These are phyloP conservation scores for Gallinago stenura DNA, from an alignment of 2,797 vertebrate genomes.

Conservation along the genomic window DNA sequence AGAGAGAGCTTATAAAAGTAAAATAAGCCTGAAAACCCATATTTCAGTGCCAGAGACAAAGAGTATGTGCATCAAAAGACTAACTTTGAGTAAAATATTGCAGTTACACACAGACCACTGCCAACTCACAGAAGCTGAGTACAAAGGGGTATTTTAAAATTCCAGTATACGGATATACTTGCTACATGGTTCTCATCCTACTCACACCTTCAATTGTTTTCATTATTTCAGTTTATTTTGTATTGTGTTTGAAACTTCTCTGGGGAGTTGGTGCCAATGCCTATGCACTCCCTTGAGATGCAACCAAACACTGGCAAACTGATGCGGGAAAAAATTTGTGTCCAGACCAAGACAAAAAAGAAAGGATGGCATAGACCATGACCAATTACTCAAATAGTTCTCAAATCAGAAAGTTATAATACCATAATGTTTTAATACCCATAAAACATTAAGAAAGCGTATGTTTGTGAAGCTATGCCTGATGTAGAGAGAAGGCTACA, in stretches of 20 bases:
- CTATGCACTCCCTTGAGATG: not conserved
- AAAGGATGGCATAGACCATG: not conserved
- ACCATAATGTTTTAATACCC: not conserved
- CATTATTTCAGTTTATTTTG: not conserved
- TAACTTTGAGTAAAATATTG: not conserved
- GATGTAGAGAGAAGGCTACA: not conserved
- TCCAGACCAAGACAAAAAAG: not conserved
- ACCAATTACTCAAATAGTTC: not conserved
- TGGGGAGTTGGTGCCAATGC: not conserved
- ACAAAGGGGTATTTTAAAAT: not conserved
- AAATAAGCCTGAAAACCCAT: not conserved
- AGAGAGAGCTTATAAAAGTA: not conserved
- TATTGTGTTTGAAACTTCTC: not conserved
- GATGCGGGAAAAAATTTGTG: not conserved
- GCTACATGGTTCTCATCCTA: not conserved
- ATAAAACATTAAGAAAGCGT: not conserved
- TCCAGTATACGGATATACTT: not conserved
- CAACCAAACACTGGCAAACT: not conserved
- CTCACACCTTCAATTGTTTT: not conserved
- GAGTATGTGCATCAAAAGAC: not conserved
- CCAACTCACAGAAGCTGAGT: not conserved
- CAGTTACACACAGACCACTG: not conserved
- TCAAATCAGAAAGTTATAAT: not conserved
- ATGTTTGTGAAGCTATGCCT: not conserved
- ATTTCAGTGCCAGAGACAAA: not conserved